Conservation (phyloP, 2,888 invertebrate species). For the Xestia sexstrigata region DNA sequence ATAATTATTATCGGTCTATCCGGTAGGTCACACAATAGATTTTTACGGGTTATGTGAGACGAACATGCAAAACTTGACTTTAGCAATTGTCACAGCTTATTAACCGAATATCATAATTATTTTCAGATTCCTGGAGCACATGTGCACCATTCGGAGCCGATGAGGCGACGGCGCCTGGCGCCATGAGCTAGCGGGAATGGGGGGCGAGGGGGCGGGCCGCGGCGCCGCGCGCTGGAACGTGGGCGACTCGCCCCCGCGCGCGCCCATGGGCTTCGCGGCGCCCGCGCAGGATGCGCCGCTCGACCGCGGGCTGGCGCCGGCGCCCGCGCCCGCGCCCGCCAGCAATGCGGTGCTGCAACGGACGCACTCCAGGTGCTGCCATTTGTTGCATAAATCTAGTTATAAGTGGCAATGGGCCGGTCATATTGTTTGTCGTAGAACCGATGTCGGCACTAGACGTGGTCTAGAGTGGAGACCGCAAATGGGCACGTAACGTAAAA, state of each 20-base stretch:
- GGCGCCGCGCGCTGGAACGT: conserved; percentile 91
- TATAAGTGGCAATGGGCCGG: not conserved
- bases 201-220: conserved; percentile 92
- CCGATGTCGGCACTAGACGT: not conserved
- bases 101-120: conserved; percentile 5
- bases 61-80: not conserved
- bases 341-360: conserved; percentile 91
- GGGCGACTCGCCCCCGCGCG: conserved; percentile 91
- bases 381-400: not conserved
- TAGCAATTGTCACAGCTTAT: not conserved
- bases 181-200: conserved; percentile 90
- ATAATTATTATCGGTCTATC: not conserved
- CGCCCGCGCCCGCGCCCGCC: conserved; percentile 86
- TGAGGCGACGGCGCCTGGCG: conserved; percentile 83
- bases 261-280: conserved; percentile 90
- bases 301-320: conserved; percentile 86
- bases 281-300: conserved; percentile 91
- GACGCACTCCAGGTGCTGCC: conserved; percentile 92
- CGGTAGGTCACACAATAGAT: not conserved
- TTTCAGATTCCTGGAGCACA: conserved; percentile 65
- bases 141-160: conserved; percentile 76
- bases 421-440: not conserved
- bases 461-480: not conserved
- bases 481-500: not conserved
- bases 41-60: not conserved